A percentile compares a stretch with the other conserved stretches of the same genome.
Conservation (phyloP, 2,113 vertebrate species). For the Neogale vison region DNA sequence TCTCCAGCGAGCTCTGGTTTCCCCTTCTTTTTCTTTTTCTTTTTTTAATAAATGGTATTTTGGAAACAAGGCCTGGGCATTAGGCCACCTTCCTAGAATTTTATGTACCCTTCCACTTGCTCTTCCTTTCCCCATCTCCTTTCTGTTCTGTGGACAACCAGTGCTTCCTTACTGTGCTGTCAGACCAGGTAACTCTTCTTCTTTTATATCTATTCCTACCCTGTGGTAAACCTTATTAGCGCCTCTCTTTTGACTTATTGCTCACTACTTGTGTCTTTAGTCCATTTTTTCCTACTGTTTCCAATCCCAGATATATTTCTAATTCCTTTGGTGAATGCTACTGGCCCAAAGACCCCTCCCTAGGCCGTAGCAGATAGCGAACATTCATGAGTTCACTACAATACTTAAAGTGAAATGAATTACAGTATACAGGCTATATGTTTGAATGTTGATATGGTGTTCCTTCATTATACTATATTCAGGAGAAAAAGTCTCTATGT, state of each 20-base stretch:
- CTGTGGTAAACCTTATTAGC: neutral
- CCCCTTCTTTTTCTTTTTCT: neutral
- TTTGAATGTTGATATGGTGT: neutral
- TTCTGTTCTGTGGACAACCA: neutral
- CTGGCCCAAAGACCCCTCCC: neutral
- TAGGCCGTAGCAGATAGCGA: neutral
- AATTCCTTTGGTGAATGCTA: neutral
- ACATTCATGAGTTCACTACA: neutral
- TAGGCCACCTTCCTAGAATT: neutral
- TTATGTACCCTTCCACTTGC: too few species aligned
- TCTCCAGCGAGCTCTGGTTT: neutral
- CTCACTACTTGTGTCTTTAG: neutral
- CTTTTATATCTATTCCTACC: neutral
- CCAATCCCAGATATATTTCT: neutral
- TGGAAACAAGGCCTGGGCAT: neutral
- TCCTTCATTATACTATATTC: neutral
- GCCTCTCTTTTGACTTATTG: neutral
- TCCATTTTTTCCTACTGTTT: neutral
- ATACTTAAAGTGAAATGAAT: slow-evolving; percentile 5
- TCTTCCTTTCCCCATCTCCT: neutral
- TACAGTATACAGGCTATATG: neutral
- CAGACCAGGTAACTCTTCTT: neutral
- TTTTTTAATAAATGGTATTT: neutral
- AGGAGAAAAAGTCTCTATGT: neutral
- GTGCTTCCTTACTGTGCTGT: neutral